phyloP scores from a whole-genome alignment of 2,888 invertebrate genomes.

The Lasius platythorax region DNA sequence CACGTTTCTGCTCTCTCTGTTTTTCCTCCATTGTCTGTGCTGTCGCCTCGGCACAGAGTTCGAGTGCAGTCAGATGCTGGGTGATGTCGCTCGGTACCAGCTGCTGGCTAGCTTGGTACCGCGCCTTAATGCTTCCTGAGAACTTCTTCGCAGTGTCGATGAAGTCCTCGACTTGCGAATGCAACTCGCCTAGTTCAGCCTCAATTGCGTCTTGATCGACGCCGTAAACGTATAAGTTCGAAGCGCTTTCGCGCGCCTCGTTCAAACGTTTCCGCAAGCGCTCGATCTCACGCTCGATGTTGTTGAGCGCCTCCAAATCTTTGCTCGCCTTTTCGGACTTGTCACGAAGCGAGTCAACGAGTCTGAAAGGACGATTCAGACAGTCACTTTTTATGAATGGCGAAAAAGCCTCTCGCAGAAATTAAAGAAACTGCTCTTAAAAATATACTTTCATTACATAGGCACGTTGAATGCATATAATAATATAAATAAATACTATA shows the following conservation, averaged over 20 bases:
- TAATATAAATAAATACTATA: background rate
- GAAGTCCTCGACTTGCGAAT: conserved; percentile 79
- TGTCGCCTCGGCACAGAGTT: conserved; percentile 93
- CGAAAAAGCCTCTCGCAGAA: background rate
- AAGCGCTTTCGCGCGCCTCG: conserved; percentile 83
- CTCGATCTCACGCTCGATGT: conserved; percentile 90
- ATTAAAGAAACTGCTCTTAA: background rate
- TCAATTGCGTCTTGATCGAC: conserved; percentile 90
- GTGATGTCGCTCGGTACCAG: conserved; percentile 91
- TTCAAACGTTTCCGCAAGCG: conserved; percentile 90
- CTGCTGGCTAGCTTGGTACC: conserved; percentile 86
- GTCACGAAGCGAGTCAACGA: conserved; percentile 92
- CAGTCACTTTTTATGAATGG: conserved; percentile 14
- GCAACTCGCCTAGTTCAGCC: conserved; percentile 88
- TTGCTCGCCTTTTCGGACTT: conserved; percentile 91
- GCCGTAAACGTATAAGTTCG: conserved; percentile 91
- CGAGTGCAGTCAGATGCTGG: conserved; percentile 93
- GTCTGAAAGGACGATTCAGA: conserved; percentile 87
- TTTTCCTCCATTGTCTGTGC: conserved; percentile 95
- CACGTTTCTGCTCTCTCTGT: conserved; percentile 94
- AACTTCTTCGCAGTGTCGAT: conserved; percentile 82
- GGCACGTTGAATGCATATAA: background rate
- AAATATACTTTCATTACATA: background rate
- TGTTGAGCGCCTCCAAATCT: conserved; percentile 92
- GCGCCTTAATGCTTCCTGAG: conserved; percentile 84